Base-by-base conservation (phyloP, 2,888 invertebrate species). In the Chymomyza caudatula region DNA sequence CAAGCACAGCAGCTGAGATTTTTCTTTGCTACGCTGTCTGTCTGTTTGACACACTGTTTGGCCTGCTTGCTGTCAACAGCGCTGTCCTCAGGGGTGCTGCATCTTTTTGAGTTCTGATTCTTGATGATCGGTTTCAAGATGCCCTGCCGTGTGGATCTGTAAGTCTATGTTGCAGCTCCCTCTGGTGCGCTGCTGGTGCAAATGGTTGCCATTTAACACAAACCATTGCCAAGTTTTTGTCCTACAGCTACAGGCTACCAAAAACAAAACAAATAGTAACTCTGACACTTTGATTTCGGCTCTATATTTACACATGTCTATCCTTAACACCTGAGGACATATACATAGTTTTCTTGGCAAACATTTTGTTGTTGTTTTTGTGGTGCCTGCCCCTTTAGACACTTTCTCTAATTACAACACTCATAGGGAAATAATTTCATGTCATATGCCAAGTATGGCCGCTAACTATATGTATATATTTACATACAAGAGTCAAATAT, bases 121-220 rank as follows among this genome's bases (percentile, higher is more conserved):
- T 37, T 37, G 20, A 22, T 51, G 19, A 51, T 51, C 51, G 19
- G 20, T 5, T 13, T 51, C n/a, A 3, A 25, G 25, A 53, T 5
- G 23, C 4, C 83, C 78, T 80, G 77, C 67, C 67, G 80, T 69
- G 69, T 73, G 78, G 78, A 69, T 78, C 77, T 65, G 47, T 63
- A 42, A n/a, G 11, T 53, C 23, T 23, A 2, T 47, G 42, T 44
- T n/a, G n/a, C 22, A 29, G 57, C 75, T 56, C 63, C 83, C 80
- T 71, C 74, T 51, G 76, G 81, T 77, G 85, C 82, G 44, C 82
- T 76, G 82, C 82, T 83, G 82, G 82, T 83, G 82, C 78, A 83
- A 83, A 83, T 83, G 73, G 82, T 60, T 71, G 66, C 57, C 77
- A 74, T 83, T 83, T 83, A 83, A 72, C 77, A 78, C 74, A 73